Percentiles rank a stretch among this genome's conserved stretches.
Conservation (phyloP, 2,797 vertebrate genomes). For the Lutjanus argentimaculatus region DNA sequence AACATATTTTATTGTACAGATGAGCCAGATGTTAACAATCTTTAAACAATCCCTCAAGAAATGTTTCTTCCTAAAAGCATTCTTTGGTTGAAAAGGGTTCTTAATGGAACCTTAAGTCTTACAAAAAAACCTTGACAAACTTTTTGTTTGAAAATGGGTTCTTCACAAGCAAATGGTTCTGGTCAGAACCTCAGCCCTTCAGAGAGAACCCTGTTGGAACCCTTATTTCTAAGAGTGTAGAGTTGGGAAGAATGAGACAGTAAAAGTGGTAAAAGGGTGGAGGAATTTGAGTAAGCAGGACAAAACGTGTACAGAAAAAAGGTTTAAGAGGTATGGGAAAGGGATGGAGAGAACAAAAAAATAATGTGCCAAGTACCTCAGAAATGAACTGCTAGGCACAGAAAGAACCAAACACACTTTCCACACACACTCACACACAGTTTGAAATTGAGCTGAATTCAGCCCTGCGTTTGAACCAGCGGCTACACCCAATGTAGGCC, state of each 20-base stretch:
- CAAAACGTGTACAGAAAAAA: constrained; percentile 19
- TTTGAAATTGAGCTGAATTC: constrained; percentile 55
- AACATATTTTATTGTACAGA: too few species aligned
- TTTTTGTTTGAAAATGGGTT: too few species aligned
- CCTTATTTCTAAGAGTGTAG: neutral
- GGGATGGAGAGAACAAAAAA: constrained; percentile 28
- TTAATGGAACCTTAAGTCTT: too few species aligned
- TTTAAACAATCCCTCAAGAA: too few species aligned
- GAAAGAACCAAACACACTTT: constrained; percentile 25
- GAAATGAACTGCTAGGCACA: constrained; percentile 45
- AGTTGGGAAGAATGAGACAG: constrained; percentile 22
- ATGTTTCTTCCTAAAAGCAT: too few species aligned
- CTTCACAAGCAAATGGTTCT: too few species aligned
- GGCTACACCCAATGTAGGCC: constrained; percentile 49
- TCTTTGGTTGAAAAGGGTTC: too few species aligned
- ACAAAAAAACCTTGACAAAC: too few species aligned
- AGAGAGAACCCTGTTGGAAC: too few species aligned
- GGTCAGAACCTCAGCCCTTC: too few species aligned
- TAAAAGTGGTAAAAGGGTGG: constrained; percentile 40
- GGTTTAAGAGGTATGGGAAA: constrained; percentile 27
- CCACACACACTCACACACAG: constrained; percentile 8
- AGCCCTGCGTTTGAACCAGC: constrained; percentile 53
- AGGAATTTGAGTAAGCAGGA: constrained; percentile 47
- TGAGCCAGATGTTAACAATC: too few species aligned
- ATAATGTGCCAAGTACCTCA: constrained; percentile 39